phyloP scores from a whole-genome alignment of 2,888 invertebrate species.

The Nomada fucata region DNA sequence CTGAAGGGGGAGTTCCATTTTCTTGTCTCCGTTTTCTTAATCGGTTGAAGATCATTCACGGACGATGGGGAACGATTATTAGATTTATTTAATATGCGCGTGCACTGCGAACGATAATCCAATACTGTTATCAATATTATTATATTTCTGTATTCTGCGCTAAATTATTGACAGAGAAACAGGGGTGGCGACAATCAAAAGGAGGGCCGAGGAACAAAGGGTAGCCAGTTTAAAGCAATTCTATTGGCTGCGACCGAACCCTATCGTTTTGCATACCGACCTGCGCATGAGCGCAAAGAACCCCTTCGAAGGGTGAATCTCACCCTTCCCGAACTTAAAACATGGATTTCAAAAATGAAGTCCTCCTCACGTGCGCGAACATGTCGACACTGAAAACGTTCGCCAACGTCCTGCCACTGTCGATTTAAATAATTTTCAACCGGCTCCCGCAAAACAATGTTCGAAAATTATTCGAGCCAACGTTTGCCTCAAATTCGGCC shows the following conservation, averaged over 20 bases:
- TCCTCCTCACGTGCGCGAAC: neutral
- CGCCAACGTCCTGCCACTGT: neutral
- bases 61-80: too few species aligned
- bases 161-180: too few species aligned
- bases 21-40: neutral
- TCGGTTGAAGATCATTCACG: neutral
- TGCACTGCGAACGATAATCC: neutral
- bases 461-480: neutral
- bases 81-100: neutral
- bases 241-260: conserved; percentile 48
- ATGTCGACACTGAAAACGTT: neutral
- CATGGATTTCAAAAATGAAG: conserved; percentile 53
- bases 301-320: conserved; percentile 52
- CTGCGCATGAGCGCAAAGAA: conserved; percentile 62
- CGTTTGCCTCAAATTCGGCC: neutral
- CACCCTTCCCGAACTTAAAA: conserved; percentile 70
- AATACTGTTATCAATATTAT: too few species aligned
- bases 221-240: conserved; percentile 21
- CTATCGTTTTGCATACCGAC: conserved; percentile 57
- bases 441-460: neutral
- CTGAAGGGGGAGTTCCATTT: neutral
- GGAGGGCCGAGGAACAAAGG: conserved; percentile 19
- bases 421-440: neutral
- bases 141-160: too few species aligned
- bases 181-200: neutral